A percentile compares a stretch with the other conserved stretches of the same genome.
Evolutionary conservation across 1,140 invertebrate species (phyloP).

Genomic region (Archivesica marissinica): DNA sequence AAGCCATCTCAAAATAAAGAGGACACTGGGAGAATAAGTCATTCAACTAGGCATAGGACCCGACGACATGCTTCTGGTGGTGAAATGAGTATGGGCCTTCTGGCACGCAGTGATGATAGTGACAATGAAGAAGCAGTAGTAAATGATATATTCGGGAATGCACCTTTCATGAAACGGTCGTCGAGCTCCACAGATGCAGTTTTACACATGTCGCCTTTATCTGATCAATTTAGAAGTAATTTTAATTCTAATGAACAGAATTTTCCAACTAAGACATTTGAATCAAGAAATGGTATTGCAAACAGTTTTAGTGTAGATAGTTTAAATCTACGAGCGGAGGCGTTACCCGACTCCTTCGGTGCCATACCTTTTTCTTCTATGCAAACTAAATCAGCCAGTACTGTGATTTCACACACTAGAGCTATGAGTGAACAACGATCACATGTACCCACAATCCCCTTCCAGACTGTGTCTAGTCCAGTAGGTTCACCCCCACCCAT

Average conservation of each 20-base stretch:
- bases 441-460: not conserved
- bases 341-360: conserved; percentile 86
- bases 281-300: conserved; percentile 46
- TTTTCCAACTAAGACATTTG: conserved; percentile 3
- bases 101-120: conserved; percentile 51
- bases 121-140: conserved; percentile 39
- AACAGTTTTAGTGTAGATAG: conserved; percentile 61
- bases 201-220: conserved; percentile 16
- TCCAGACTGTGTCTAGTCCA: conserved; percentile 55
- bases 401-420: not conserved
- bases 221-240: not conserved
- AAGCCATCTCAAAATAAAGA: conserved; percentile 33
- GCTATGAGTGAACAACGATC: conserved; percentile 43
- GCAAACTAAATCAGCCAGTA: conserved; percentile 20
- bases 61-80: conserved; percentile 41
- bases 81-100: conserved; percentile 44
- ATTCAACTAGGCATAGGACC: not conserved
- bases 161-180: conserved; percentile 86
- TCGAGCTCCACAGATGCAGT: conserved; percentile 59
- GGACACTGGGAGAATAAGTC: not conserved
- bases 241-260: conserved; percentile 2
- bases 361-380: conserved; percentile 86
- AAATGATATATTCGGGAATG: conserved; percentile 89
- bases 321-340: conserved; percentile 37
- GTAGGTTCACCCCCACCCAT: conserved; percentile 52